Evolutionary conservation across 2,113 vertebrate genomes (phyloP), one percentile per base, ranked within the genome.

Genomic region (Perca fluviatilis): DNA sequence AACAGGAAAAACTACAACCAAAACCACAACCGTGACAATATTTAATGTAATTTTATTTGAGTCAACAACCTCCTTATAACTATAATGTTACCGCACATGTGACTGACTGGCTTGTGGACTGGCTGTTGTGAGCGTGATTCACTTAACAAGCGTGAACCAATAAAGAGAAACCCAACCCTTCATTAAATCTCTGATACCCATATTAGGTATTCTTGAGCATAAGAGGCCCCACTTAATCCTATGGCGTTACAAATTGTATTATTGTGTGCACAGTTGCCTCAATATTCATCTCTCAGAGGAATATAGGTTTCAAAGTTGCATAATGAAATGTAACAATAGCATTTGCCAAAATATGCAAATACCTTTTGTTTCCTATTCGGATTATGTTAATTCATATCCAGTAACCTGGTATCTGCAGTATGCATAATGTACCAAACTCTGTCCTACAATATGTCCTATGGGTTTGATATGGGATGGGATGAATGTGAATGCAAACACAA

Each of bases 341-440:
- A 85, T 86, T 85, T 79, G 71, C 68, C 72, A 85, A 89, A 88
- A 89, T 91, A 91, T 94, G 87, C 89, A 88, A 92, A 92, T 90
- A 79, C 80, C 76, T 68, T 89, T 83, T 89, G 83, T 90, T 89
- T 91, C 68, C 62, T 85, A 47, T 82, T 92, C n/a, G 68, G 84
- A 87, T 92, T 89, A 86, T 89, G 80, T 66, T 91, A 86, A 86
- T 91, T 88, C 86, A 88, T 89, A 83, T 88, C 80, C 85, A 89
- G 77, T 78, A 81, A 68, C 76, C 58, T 87, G 74, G 46, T 87
- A 85, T 91, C 86, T 90, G 63, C 75, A 80, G 82, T 51, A 46
- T 86, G 84, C 84, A 87, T 84, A 85, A 89, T 90, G 64, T 71
- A 81, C 73, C 67, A 72, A 81, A 70, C 69, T 71, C 86, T 85